Conservation (phyloP, 2,888 invertebrate species). For the Latrodectus hesperus region DNA sequence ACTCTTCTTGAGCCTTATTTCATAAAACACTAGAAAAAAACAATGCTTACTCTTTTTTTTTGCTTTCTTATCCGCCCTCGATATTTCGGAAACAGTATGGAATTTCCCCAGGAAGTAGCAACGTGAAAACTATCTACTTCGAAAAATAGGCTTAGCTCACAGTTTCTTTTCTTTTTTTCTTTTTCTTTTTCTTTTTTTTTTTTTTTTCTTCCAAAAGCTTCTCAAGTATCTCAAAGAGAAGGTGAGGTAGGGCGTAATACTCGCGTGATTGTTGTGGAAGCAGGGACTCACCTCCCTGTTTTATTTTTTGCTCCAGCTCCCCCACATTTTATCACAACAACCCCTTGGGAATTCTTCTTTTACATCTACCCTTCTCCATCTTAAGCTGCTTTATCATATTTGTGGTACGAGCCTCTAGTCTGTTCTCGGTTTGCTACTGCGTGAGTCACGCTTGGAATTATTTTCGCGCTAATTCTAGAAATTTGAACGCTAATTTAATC, state of each 20-base stretch:
- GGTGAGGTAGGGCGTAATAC: neutral
- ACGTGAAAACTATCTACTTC: neutral
- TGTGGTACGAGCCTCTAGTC: too few species aligned
- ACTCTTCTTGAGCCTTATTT: too few species aligned
- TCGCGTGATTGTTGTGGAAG: constrained; percentile 17
- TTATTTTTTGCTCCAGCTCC: constrained; percentile 2
- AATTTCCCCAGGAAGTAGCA: neutral
- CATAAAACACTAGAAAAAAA: too few species aligned
- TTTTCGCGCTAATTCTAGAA: too few species aligned
- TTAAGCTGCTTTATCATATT: neutral
- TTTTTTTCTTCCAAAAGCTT: neutral
- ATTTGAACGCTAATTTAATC: too few species aligned
- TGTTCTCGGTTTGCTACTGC: too few species aligned
- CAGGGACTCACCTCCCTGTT: neutral
- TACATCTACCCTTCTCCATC: neutral
- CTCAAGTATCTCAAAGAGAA: constrained; percentile 23
- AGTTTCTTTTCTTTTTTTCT: too few species aligned
- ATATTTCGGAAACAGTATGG: too few species aligned
- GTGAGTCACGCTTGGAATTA: too few species aligned
- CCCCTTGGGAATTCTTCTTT: constrained; percentile 19
- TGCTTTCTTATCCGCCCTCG: too few species aligned
- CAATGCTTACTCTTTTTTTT: too few species aligned
- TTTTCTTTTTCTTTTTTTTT: too few species aligned
- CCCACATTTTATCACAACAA: constrained; percentile 22
- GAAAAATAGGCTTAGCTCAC: neutral